A percentile compares a stretch with the other conserved stretches of the same genome.
Evolutionary conservation across 1,140 invertebrate genomes (phyloP).

Genomic region (Sitodiplosis mosellana): DNA sequence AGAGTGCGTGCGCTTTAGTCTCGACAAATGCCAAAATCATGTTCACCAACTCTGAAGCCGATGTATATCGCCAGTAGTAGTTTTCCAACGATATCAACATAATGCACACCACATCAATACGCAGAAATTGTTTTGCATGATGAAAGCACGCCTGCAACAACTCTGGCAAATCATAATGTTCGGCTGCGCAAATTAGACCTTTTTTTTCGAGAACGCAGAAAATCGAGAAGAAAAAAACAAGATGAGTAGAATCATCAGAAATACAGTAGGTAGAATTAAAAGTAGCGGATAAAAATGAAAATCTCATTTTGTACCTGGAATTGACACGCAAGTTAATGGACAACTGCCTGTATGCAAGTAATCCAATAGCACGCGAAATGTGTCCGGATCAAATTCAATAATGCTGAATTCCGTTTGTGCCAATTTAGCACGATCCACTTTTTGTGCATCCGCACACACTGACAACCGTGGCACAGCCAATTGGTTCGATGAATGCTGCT

Average conservation of each 20-base stretch:
- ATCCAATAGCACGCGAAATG: constrained; percentile 74
- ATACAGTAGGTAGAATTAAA: no score
- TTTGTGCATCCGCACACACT: constrained; percentile 82
- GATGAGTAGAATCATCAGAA: no score
- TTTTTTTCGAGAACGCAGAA: background rate
- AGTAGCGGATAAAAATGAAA: no score
- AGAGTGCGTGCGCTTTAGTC: constrained; percentile 62
- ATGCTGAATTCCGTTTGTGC: constrained; percentile 90
- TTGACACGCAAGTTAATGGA: constrained; percentile 75
- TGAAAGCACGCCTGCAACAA: constrained; percentile 86
- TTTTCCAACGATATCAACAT: constrained; percentile 87
- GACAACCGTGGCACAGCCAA: constrained; percentile 70
- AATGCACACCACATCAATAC: constrained; percentile 78
- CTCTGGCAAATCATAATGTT: constrained; percentile 86
- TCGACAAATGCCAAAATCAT: constrained; percentile 86
- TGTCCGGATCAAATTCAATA: constrained; percentile 88
- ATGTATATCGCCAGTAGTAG: constrained; percentile 90
- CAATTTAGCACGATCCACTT: constrained; percentile 77
- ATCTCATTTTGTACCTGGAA: constrained; percentile 49
- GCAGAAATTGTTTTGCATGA: constrained; percentile 81
- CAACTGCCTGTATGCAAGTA: constrained; percentile 86
- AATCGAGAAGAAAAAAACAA: no score
- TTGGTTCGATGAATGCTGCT: constrained; percentile 47
- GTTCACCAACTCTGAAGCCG: constrained; percentile 80
- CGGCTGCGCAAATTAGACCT: constrained; percentile 76